Evolutionary conservation across 2,888 invertebrate species (phyloP), one percentile per base, ranked within the genome.

Genomic region (Drosophila subsilvestris): DNA sequence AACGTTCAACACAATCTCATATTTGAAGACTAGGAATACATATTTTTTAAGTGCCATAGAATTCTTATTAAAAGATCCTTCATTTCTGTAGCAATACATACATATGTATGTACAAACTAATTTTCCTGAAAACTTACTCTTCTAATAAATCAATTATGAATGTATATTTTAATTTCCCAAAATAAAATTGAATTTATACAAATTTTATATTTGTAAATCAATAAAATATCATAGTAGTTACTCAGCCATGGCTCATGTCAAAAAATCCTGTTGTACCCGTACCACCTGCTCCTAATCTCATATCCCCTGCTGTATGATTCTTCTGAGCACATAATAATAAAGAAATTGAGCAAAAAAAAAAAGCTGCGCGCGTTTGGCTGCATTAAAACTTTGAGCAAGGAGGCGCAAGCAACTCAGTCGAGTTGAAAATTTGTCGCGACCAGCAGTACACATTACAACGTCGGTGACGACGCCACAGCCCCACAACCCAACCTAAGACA

Each of bases 331-430:
- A 81, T 81, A 82, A 81, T 79, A 81, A 84, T 85, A 84, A 84
- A 78, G 85, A 84, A 87, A 84, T 82, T 80, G 78, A 86, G 66
- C 45, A 70, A 75, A 74, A 79, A 74, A 63, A 69, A 75, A 74
- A 80, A 74, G 69, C 80, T 76, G 79, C 68, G 67, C 74, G 75
- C 72, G 59, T 69, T 74, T 71, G 79, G 66, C 71, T 74, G 79
- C 90, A 90, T 90, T 89, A 90, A 90, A 89, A 83, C 89, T 87
- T 89, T 85, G 80, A 80, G 89, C 82, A 84, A 86, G 80, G 84
- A 85, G 89, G 79, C 82, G 75, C 79, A 71, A 74, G 79, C 80
- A 86, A 80, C 75, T 90, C 90, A 90, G 91, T 90, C 79, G 82
- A 88, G 80, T 86, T 86, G 81, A 86, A 84, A 87, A 85, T 79